Conservation (phyloP, 1,140 invertebrate species). For the Branchinecta lindahli region DNA sequence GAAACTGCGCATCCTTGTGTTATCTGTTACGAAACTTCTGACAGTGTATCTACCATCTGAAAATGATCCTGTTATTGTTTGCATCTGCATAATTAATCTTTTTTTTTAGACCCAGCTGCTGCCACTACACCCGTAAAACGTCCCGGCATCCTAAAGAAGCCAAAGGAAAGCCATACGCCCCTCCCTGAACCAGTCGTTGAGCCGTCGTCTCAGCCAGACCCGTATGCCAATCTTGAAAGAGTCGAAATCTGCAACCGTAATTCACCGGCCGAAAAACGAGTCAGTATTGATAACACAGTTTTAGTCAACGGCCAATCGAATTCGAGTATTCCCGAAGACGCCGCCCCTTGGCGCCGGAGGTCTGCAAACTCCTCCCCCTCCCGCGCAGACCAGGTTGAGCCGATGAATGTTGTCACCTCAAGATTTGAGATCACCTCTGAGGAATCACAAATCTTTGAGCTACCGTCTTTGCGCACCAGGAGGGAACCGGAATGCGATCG, state of each 20-base stretch:
- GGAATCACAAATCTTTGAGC: too few relatives aligned
- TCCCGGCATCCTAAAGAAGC: conserved; percentile 24
- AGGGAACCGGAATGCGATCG: too few relatives aligned
- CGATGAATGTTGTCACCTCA: too few relatives aligned
- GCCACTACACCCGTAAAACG: conserved; percentile 14
- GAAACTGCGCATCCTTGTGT: too few relatives aligned
- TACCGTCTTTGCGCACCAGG: too few relatives aligned
- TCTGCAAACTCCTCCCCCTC: background rate
- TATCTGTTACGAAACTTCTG: too few relatives aligned
- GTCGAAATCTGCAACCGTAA: background rate
- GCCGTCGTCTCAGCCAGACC: background rate
- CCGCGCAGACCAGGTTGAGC: background rate
- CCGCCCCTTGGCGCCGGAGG: background rate
- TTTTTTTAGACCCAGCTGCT: conserved; percentile 10
- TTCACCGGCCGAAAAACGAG: background rate
- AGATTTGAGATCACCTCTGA: too few relatives aligned
- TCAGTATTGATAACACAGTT: conserved; percentile 7
- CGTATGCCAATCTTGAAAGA: background rate
- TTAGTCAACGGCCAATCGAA: background rate
- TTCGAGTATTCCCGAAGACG: background rate
- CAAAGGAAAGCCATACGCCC: conserved; percentile 15
- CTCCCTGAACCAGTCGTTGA: background rate
- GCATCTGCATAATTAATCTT: too few relatives aligned
- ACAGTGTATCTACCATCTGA: too few relatives aligned
- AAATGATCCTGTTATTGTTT: too few relatives aligned